phyloP scores from a whole-genome alignment of 1,140 invertebrate species.

The Cyclina sinensis region DNA sequence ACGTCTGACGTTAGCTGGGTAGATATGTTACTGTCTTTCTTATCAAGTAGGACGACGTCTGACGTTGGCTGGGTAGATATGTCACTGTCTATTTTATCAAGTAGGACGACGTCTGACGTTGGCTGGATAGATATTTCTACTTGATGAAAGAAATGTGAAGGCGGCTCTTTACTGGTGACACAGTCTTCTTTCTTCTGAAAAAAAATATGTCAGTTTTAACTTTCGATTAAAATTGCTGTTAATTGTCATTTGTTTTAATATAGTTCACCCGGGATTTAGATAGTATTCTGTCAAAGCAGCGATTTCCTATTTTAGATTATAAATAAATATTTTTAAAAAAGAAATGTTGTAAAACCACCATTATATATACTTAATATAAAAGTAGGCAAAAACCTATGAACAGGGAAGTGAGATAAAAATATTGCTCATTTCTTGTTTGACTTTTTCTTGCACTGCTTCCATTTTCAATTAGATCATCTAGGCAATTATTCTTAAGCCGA shows the following conservation, averaged over 20 bases:
- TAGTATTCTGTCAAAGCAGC: not conserved
- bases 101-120: too few relatives aligned
- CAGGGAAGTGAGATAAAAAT: not conserved
- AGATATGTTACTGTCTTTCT: not conserved
- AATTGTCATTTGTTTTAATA: constrained; percentile 4
- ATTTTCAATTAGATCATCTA: not conserved
- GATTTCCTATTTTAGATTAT: not conserved
- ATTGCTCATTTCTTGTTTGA: constrained; percentile 17
- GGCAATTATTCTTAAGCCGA: not conserved
- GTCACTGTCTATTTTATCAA: too few relatives aligned
- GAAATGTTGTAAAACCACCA: not conserved
- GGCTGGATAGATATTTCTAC: not conserved
- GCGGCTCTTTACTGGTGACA: not conserved
- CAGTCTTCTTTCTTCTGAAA: not conserved
- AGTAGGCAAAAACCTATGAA: not conserved
- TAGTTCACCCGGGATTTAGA: not conserved
- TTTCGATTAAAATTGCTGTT: not conserved
- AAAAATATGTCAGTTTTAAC: not conserved
- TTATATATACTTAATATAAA: constrained; percentile 11
- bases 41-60: too few relatives aligned
- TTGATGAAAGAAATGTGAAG: not conserved
- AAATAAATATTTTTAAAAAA: not conserved
- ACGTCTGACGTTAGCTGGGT: not conserved
- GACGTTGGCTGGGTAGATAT: not conserved
- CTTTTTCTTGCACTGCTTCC: not conserved